These are phyloP conservation scores for Atherinosoma microstoma DNA, from an alignment of 2,797 vertebrate species.

Conservation along the genomic window DNA sequence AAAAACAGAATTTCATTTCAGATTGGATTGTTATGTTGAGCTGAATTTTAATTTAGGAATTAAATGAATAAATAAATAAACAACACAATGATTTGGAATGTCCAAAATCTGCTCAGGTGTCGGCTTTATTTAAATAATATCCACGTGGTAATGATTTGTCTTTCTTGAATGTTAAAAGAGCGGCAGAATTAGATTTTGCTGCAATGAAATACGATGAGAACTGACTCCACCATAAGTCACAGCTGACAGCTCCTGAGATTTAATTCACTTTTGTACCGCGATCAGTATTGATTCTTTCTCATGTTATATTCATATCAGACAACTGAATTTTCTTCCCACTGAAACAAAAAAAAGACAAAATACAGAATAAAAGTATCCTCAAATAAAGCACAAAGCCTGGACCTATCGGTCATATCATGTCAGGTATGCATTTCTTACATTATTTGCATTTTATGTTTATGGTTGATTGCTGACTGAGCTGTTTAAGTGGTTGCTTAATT, in stretches of 20 bases:
- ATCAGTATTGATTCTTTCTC: conserved; percentile 55
- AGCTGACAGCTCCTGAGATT: conserved; percentile 30
- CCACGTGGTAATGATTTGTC: conserved; percentile 43
- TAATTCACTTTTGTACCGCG: conserved; percentile 30
- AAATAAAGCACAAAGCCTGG: neutral
- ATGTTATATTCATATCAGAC: conserved; percentile 34
- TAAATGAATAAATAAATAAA: neutral
- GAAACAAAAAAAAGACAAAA: neutral
- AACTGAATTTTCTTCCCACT: neutral
- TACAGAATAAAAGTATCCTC: neutral
- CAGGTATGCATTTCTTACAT: neutral
- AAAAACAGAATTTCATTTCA: neutral
- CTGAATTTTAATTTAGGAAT: neutral
- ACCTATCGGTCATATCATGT: neutral
- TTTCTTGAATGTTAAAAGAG: conserved; percentile 1
- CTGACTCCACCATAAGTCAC: conserved; percentile 5
- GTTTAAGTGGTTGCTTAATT: neutral
- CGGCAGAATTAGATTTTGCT: conserved; percentile 26
- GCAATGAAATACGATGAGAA: conserved; percentile 11
- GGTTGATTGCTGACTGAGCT: neutral
- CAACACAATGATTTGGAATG: neutral
- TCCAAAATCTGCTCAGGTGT: neutral
- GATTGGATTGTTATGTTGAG: neutral
- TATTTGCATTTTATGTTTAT: neutral
- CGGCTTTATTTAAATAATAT: conserved; percentile 5